Evolutionary conservation across 1,140 invertebrate species (phyloP).

Genomic region (Drosophila suzukii): DNA sequence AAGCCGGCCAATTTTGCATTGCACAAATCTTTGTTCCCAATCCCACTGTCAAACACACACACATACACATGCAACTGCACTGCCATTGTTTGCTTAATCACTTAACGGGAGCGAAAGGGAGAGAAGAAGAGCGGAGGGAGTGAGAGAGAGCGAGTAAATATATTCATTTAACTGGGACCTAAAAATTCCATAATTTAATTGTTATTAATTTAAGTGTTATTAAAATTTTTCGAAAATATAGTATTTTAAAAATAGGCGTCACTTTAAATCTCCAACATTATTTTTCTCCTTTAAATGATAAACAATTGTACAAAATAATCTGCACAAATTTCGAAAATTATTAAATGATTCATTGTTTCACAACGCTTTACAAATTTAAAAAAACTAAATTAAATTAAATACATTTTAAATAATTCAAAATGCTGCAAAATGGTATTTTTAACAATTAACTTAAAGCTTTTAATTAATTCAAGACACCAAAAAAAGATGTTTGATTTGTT

Average conservation of each 20-base stretch:
- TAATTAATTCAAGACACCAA: too few species aligned
- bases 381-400: too few species aligned
- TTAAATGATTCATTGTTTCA: neutral
- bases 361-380: too few species aligned
- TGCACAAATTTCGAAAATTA: neutral
- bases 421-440: too few species aligned
- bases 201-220: neutral
- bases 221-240: neutral
- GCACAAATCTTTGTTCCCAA: constrained; percentile 39
- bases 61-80: constrained; percentile 3
- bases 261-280: neutral
- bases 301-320: neutral
- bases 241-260: neutral
- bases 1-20: constrained; percentile 42
- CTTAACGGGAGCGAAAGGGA: constrained; percentile 4
- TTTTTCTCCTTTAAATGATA: neutral
- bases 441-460: too few species aligned
- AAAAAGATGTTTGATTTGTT: too few species aligned
- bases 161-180: constrained; percentile 1
- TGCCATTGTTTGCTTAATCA: constrained; percentile 66
- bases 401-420: too few species aligned
- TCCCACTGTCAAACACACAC: constrained; percentile 20
- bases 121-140: constrained; percentile 2
- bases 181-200: neutral
- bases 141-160: constrained; percentile 2